These are phyloP conservation scores for Zhengitettix transpicula DNA, from an alignment of 2,888 invertebrate species.

Conservation along the genomic window DNA sequence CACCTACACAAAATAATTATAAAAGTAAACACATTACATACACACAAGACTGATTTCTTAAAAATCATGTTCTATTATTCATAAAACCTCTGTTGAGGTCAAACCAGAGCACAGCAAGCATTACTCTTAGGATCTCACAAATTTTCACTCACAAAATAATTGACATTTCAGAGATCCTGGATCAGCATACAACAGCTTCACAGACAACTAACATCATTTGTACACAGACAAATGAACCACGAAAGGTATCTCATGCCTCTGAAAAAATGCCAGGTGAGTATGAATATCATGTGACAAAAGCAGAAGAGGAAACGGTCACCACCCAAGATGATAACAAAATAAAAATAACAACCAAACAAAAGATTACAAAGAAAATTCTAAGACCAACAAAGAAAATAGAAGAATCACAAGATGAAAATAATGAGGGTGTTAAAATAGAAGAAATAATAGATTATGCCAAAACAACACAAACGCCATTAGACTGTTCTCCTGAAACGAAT, in stretches of 20 bases:
- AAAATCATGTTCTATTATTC: background rate
- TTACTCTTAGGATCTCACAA: slow-evolving; percentile 5
- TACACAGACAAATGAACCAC: slow-evolving; percentile 11
- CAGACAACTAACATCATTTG: slow-evolving; percentile 12
- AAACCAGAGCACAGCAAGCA: slow-evolving; percentile 13
- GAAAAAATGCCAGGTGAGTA: slow-evolving; percentile 12
- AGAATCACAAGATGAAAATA: too few relatives aligned
- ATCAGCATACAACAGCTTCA: slow-evolving; percentile 12
- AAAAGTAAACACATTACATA: too few relatives aligned
- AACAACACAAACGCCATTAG: too few relatives aligned
- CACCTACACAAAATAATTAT: too few relatives aligned
- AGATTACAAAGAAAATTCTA: too few relatives aligned
- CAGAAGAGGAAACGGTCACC: background rate
- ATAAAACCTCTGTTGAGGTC: slow-evolving; percentile 12
- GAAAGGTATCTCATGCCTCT: slow-evolving; percentile 8
- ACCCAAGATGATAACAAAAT: slow-evolving; percentile 17
- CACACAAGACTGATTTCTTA: too few relatives aligned
- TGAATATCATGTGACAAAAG: background rate
- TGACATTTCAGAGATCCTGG: slow-evolving; percentile 17
- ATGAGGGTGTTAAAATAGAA: too few relatives aligned
- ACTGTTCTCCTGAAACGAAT: too few relatives aligned
- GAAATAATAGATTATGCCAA: too few relatives aligned
- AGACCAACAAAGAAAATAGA: too few relatives aligned
- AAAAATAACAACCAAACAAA: slow-evolving; percentile 11
- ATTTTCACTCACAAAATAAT: slow-evolving; percentile 12